Evolutionary conservation across 2,888 invertebrate species (phyloP), one percentile per base, ranked within the genome.

Genomic region (Eupelmus urozonus): DNA sequence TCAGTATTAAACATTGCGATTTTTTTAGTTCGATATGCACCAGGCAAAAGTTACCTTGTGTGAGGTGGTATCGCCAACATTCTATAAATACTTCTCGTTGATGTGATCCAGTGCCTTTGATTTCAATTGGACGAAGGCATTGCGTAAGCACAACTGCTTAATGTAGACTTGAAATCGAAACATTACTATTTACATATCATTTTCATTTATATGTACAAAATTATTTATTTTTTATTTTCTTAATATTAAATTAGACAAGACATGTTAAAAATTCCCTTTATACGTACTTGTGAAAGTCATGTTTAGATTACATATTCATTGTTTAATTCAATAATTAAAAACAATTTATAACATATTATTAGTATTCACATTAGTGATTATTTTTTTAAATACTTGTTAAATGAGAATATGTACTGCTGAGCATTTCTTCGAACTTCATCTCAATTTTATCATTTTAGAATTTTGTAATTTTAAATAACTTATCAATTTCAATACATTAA

Each of bases 61-160:
- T 51, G 69, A 66, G 59, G 78, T 80, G 66, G 42, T 53, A 71
- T 60, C 40, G 78, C 72, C 71, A 75, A 65, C 53, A 72, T 83
- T 85, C 87, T 87, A 88, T 86, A 87, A 87, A 88, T 88, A 88
- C 71, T 27, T 76, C 45, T 78, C 18, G 49, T 72, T 72, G 55
- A 75, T 65, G 81, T 83, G 83, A 86, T 87, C 86, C 86, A 86
- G 85, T 82, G 82, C 82, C 85, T 87, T 85, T 85, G 85, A 86
- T 86, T 86, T 82, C 81, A 81, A 82, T 82, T 80, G 80, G 82
- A 84, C 72, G 79, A 83, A 77, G 82, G 77, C 70, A 79, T 87
- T 86, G 86, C 84, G 85, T 85, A 87, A 87, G 85, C 85, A 76
- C 51, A 57, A 69, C 45, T 51, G 51, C 45, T 59, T 55, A 60